Conservation (phyloP, 2,113 vertebrate species). For the Mugil cephalus region DNA sequence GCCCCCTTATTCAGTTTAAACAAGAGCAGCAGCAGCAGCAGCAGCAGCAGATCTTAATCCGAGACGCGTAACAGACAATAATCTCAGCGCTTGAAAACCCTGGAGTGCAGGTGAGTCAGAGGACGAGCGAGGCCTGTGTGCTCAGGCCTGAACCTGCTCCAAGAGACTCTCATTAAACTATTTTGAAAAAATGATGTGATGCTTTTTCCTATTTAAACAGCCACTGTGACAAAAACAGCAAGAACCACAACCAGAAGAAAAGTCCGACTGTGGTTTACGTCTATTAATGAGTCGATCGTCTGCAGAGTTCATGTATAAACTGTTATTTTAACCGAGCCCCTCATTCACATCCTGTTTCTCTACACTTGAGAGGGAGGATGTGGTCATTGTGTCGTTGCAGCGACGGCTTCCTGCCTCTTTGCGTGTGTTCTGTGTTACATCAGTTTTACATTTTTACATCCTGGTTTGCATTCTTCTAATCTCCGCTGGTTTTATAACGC, state of each 20-base stretch:
- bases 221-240: too few species aligned
- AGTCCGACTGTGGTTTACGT: too few species aligned
- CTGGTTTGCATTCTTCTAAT: background rate
- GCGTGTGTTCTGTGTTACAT: background rate
- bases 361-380: background rate
- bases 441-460: background rate
- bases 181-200: too few species aligned
- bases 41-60: background rate
- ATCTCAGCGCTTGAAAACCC: background rate
- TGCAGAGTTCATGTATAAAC: background rate
- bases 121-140: too few species aligned
- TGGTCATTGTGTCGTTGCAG: background rate
- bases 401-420: slow-evolving; percentile 9
- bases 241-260: too few species aligned
- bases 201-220: too few species aligned
- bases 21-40: background rate
- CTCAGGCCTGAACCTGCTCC: background rate
- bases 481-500: too few species aligned
- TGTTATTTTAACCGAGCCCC: background rate
- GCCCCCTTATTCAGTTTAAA: background rate
- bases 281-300: too few species aligned
- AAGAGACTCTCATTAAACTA: too few species aligned
- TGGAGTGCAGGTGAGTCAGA: background rate
- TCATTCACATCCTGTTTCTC: background rate
- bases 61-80: background rate